Conservation (phyloP, 2,888 invertebrate species). For the Drosophila atripex region DNA sequence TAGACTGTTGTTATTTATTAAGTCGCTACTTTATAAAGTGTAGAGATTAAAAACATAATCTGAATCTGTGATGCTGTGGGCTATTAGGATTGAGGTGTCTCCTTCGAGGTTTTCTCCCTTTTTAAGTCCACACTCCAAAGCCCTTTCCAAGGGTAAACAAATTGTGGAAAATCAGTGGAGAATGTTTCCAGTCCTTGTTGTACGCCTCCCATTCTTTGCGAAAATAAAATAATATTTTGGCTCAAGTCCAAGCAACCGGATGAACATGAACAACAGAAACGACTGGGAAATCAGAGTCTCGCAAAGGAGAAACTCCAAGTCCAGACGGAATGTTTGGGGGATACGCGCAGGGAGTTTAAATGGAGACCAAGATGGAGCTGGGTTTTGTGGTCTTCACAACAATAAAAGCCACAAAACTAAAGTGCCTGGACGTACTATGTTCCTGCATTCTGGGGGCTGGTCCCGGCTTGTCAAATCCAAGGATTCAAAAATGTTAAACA, state of each 20-base stretch:
- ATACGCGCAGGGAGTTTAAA: constrained; percentile 1
- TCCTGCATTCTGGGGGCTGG: not conserved
- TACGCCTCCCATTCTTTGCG: constrained; percentile 1
- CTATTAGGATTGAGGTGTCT: not conserved
- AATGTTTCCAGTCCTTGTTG: constrained; percentile 2
- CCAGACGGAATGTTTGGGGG: constrained; percentile 5
- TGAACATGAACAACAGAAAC: constrained; percentile 16
- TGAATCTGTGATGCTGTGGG: not conserved
- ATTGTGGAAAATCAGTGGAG: not conserved
- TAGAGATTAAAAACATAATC: not conserved
- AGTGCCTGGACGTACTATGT: constrained; percentile 12
- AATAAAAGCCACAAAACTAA: constrained; percentile 23
- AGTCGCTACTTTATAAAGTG: not conserved
- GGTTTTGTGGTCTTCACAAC: constrained; percentile 14
- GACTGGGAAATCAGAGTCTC: constrained; percentile 3
- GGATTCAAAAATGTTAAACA: constrained; percentile 56
- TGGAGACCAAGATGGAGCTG: constrained; percentile 17
- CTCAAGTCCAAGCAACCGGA: constrained; percentile 26
- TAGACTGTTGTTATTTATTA: not conserved
- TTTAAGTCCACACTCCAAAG: not conserved
- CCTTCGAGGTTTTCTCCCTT: not conserved
- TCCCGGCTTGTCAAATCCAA: constrained; percentile 57
- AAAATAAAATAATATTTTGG: constrained; percentile 21
- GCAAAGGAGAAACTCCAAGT: constrained; percentile 1
- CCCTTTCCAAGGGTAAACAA: constrained; percentile 1